These are phyloP conservation scores for Arion vulgaris DNA, from an alignment of 1,140 invertebrate genomes.

Conservation along the genomic window DNA sequence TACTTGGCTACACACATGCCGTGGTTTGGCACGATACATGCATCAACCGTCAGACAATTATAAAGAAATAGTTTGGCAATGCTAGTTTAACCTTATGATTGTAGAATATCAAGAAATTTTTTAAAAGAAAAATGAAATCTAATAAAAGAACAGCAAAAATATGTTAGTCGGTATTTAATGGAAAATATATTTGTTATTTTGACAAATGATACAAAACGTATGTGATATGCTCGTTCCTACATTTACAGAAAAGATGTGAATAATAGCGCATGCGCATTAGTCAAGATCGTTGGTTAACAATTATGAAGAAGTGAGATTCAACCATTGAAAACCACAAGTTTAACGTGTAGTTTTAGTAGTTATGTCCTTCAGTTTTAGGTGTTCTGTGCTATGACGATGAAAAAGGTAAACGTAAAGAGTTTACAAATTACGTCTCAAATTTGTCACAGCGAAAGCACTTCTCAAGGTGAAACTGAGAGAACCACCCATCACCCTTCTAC, in stretches of 20 bases:
- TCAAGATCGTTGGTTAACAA: background rate
- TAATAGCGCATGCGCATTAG: constrained; percentile 45
- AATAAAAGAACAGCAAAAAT: too few relatives aligned
- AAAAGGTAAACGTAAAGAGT: constrained; percentile 58
- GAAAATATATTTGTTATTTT: constrained; percentile 21
- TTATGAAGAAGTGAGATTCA: background rate
- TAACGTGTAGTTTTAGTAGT: background rate
- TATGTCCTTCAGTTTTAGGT: background rate
- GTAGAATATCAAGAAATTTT: too few relatives aligned
- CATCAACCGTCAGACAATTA: too few relatives aligned
- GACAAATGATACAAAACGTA: constrained; percentile 31
- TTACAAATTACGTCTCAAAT: constrained; percentile 39
- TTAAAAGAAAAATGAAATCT: too few relatives aligned
- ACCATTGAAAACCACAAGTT: background rate
- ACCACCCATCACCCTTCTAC: background rate
- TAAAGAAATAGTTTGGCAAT: too few relatives aligned
- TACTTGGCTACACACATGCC: too few relatives aligned
- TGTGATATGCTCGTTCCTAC: constrained; percentile 24
- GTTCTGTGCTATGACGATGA: constrained; percentile 52
- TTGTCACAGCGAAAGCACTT: constrained; percentile 46
- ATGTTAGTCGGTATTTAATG: too few relatives aligned
- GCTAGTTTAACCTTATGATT: too few relatives aligned
- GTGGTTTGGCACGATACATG: too few relatives aligned
- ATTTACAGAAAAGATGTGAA: constrained; percentile 5
- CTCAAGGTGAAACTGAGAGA: constrained; percentile 36